Conservation (phyloP, 1,140 invertebrate genomes). For the Musca vetustissima region DNA sequence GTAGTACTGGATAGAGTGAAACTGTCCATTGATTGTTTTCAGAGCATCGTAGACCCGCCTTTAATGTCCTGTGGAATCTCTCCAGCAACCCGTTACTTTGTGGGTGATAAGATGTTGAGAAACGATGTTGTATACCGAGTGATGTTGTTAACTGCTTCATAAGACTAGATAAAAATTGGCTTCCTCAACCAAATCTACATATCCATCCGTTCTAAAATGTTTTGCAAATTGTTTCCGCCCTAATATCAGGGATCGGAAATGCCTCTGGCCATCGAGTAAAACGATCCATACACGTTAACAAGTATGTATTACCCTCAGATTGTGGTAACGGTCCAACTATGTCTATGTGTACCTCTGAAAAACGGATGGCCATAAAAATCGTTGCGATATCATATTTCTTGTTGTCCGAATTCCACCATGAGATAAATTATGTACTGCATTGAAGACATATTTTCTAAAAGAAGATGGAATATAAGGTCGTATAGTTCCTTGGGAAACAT, state of each 20-base stretch:
- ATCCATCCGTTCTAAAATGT: not conserved
- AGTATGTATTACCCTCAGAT: not conserved
- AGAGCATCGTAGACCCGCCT: not conserved
- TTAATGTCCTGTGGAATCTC: not conserved
- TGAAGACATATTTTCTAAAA: too few relatives aligned
- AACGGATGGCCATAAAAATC: not conserved
- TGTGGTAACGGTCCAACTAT: slow-evolving; percentile 9
- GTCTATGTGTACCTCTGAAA: not conserved
- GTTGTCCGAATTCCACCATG: not conserved
- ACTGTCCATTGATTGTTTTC: not conserved
- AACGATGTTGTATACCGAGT: too few relatives aligned
- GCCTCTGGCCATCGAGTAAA: slow-evolving; percentile 19
- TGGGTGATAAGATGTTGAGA: not conserved
- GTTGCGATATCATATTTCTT: not conserved
- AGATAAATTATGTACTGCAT: not conserved
- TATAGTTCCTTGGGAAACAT: not conserved
- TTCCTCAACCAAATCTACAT: too few relatives aligned
- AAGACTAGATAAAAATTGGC: not conserved
- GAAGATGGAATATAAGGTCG: too few relatives aligned
- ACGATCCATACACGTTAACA: not conserved
- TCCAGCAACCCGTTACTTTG: not conserved
- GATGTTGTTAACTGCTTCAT: too few relatives aligned
- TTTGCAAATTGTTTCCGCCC: not conserved
- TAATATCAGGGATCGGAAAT: slow-evolving; percentile 3
- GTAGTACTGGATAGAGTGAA: not conserved